phyloP scores from a whole-genome alignment of 2,888 invertebrate species.

The Eupithecia abbreviata region DNA sequence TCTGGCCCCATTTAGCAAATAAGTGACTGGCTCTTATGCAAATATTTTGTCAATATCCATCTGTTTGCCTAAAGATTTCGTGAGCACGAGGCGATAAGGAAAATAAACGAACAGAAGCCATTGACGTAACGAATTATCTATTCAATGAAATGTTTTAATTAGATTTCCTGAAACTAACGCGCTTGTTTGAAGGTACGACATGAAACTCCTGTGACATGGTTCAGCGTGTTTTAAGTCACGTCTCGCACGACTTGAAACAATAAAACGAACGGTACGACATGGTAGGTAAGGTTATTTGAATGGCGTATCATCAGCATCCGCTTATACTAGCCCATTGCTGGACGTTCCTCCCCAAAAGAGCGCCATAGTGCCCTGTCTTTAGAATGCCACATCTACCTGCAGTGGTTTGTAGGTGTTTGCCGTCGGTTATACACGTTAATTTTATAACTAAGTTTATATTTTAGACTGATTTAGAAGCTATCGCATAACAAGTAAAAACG shows the following conservation, averaged over 20 bases:
- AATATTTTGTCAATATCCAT: slow-evolving; percentile 14
- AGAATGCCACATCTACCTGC: too few species aligned
- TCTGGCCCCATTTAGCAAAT: slow-evolving; percentile 7
- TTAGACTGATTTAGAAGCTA: too few species aligned
- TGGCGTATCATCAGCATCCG: background rate
- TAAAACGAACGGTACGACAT: background rate
- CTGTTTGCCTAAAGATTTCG: slow-evolving; percentile 14
- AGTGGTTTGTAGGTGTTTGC: background rate
- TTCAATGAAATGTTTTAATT: background rate
- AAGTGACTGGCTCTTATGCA: slow-evolving; percentile 12
- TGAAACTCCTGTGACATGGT: background rate
- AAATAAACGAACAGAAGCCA: slow-evolving; percentile 9
- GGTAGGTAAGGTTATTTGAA: too few species aligned
- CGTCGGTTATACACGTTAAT: background rate
- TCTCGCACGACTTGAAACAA: too few species aligned
- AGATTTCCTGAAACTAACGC: background rate
- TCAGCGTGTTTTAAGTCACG: background rate
- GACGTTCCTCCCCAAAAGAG: background rate
- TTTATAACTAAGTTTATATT: too few species aligned
- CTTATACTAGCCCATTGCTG: background rate
- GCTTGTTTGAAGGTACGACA: background rate
- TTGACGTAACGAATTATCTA: background rate
- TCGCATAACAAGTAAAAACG: background rate
- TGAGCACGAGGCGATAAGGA: slow-evolving; percentile 19
- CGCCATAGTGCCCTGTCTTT: background rate